Evolutionary conservation across 2,888 invertebrate genomes (phyloP).

Genomic region (Ormia ochracea): DNA sequence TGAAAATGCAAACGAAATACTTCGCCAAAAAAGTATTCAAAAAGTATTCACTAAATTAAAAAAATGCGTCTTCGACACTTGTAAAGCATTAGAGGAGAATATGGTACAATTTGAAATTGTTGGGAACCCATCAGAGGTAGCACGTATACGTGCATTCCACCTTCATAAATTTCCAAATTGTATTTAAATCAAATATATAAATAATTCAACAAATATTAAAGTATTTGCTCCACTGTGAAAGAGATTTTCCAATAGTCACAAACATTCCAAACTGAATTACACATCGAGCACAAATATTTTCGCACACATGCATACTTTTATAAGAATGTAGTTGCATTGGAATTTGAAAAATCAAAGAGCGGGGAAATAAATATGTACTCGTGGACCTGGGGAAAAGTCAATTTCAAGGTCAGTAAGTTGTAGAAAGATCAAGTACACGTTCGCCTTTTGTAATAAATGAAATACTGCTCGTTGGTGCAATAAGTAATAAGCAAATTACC

Average conservation of each 20-base stretch:
- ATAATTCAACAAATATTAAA: too few relatives aligned
- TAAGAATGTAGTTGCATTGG: not conserved
- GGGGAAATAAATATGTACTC: not conserved
- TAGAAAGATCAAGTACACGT: constrained; percentile 29
- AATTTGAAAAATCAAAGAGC: not conserved
- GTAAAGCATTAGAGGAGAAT: too few relatives aligned
- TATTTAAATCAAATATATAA: too few relatives aligned
- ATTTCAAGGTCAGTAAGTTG: constrained; percentile 62
- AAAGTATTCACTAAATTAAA: too few relatives aligned
- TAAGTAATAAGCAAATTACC: constrained; percentile 21
- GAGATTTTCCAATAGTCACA: not conserved
- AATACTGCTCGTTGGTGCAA: not conserved
- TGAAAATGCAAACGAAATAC: too few relatives aligned
- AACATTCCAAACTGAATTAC: not conserved
- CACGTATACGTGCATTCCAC: too few relatives aligned
- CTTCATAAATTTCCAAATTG: too few relatives aligned
- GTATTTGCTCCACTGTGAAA: not conserved
- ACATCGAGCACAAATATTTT: not conserved
- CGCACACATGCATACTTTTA: not conserved
- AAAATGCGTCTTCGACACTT: too few relatives aligned
- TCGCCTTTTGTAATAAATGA: not conserved
- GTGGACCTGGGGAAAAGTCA: constrained; percentile 47
- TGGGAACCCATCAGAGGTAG: too few relatives aligned
- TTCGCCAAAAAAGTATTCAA: too few relatives aligned
- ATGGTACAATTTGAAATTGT: too few relatives aligned